Base-by-base conservation (phyloP, 2,113 vertebrate genomes). In the Platanista minor region DNA sequence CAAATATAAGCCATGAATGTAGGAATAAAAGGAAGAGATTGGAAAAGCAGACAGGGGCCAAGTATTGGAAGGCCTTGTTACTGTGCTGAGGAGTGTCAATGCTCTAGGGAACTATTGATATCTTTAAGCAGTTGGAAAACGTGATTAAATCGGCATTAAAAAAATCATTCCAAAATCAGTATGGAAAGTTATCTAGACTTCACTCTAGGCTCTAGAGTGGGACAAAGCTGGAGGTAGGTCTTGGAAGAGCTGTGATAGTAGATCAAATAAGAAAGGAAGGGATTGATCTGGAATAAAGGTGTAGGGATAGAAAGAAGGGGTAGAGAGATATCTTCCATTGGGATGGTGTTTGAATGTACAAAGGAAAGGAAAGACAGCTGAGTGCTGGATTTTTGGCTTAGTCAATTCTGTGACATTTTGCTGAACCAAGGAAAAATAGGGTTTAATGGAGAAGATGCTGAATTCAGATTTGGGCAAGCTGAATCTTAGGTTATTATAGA, bases 381-480 rank as follows among this genome's bases (percentile, higher is more conserved):
- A 88, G 54, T 74, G 21, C 59, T 87, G 36, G 54, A 71, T n/a
- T 93, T 91, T 87, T 69, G 46, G 39, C 71, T 96, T 85, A 59
- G 21, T 90, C 54, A 61, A 29, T 71, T 87, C 49, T 13, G 9
- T 83, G 7, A 18, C 57, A 46, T 97, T 97, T 89, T 72, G 80
- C 72, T 97, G 80, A 97, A 71, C 11, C 21, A 91, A 36, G 54
- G 25, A 83, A 96, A 85, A 64, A 69, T 59, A 36, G 33, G 14
- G 93, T 95, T 96, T 97, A 95, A 96, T 91, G 62, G 75, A n/a
- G 31, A 62, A 87, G 61, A 89, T 95, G 89, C 82, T 94, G 92
- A 97, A 57, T 86, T 97, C 52, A 93, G 83, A 95, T 95, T 91
- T 95, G 67, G 72, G 91, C 64, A 97, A 94, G 57, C 78, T 91